Evolutionary conservation across 1,140 invertebrate genomes (phyloP), one percentile per base, ranked within the genome.

Genomic region (Galleria mellonella): DNA sequence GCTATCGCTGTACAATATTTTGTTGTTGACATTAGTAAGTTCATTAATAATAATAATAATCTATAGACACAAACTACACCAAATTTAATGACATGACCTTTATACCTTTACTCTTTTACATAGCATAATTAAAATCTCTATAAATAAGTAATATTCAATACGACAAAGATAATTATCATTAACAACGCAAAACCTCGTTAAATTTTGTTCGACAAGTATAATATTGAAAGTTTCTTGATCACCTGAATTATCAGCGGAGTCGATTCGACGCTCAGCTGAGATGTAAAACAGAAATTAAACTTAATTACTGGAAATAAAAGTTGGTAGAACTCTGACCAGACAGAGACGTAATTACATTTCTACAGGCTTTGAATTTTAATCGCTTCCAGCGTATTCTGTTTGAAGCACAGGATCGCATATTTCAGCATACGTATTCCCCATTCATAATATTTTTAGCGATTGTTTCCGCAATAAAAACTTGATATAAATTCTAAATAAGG

Each of bases 311-410:
- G 56, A 63, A 74, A 78, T 78, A 78, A 74, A 82, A 82, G 65
- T 76, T 61, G 59, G 50, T 57, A 49, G 60, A 68, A 76, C 65
- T 74, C 65, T 70, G 71, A 70, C 72, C 72, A 71, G 72, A 72
- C 68, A 62, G 60, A 66, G 59, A 65, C 72, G 71, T 78, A 82
- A 82, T 82, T 82, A 74, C 72, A 68, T 78, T 78, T 78, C 72
- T 76, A 78, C 74, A 55, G 55, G 61, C 69, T 82, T 75, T 81
- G 73, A 81, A 81, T 78, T 78, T 82, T 74, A 76, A 82, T 78
- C 67, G 70, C 62, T 64, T 63, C 50, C 2, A 47, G 43, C 36
- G 38, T 43, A 41, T 41, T 23, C 17, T 2, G 17, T 23, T n/a
- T 23, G 17, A 23, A 23, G 17, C 17, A 23, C 6, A 23, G 12